Base-by-base conservation (phyloP, 2,888 invertebrate species). In the Mythimna ferrago region DNA sequence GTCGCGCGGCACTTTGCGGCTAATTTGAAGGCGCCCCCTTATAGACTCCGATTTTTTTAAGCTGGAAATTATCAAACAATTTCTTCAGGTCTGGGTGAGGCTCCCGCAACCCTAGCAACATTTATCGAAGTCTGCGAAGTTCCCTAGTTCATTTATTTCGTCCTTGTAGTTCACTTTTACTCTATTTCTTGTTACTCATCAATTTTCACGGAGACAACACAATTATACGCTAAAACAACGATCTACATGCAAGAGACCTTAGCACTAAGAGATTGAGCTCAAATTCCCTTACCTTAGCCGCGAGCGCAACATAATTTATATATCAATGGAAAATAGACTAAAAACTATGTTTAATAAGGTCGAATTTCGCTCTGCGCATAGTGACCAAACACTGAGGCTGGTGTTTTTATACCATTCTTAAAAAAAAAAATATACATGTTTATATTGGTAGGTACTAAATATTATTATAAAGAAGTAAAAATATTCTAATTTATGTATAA, bases 191-290 rank as follows among this genome's bases (percentile, higher is more conserved):
- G 51, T 38, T 32, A 57, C 38, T 26, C 62, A 75, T 38, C 11
- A 6, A n/a, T 38, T 54, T 58, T 48, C 32, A 60, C 38, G 70
- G 56, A 38, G 35, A 77, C 78, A 74, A 73, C 64, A 78, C 73
- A 69, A n/a, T 54, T 51, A 41, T 32, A 62, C 10, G 54, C 53
- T 65, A 69, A 62, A 66, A 65, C 63, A 64, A 63, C 21, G n/a
- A 65, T 64, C 48, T 51, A 63, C 60, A 73, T 81, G 83, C 83
- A 82, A 88, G 82, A 77, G n/a, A 86, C 80, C 86, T 86, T 89
- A 87, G 81, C 76, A 70, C 82, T 86, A 86, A 81, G 67, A 83
- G 78, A 88, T 89, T 90, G 89, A 90, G 90, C 89, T 87, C 81
- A 88, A 87, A 85, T 76, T 88, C 81, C 82, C 78, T 83, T 72